phyloP scores from a whole-genome alignment of 2,888 invertebrate species.

The Cremastobaeus sp. region DNA sequence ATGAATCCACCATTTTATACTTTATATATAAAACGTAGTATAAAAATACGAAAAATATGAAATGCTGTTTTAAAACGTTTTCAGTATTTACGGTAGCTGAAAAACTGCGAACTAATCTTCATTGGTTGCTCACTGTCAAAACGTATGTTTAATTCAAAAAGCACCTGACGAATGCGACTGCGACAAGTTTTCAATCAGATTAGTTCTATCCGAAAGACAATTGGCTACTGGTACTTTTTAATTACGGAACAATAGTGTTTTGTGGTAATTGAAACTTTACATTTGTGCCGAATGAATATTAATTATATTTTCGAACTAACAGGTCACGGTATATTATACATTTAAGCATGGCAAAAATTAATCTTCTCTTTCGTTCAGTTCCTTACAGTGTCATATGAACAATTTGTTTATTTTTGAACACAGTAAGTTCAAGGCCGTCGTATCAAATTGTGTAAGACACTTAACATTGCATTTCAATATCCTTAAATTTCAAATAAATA shows the following conservation, averaged over 20 bases:
- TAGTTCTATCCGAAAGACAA: not conserved
- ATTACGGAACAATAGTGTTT: conserved; percentile 7
- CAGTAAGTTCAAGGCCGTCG: too few relatives aligned
- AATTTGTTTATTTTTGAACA: too few relatives aligned
- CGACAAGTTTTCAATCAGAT: conserved; percentile 9
- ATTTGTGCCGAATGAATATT: conserved; percentile 27
- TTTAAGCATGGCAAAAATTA: not conserved
- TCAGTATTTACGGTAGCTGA: too few relatives aligned
- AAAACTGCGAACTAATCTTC: too few relatives aligned
- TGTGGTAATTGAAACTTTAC: conserved; percentile 19
- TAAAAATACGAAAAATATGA: too few relatives aligned
- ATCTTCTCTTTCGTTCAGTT: not conserved
- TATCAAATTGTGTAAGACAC: too few relatives aligned
- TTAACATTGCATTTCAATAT: too few relatives aligned
- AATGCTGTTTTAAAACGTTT: too few relatives aligned
- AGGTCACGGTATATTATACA: conserved; percentile 1
- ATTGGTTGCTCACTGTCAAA: too few relatives aligned
- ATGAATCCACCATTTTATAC: conserved; percentile 16
- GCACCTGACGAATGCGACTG: not conserved
- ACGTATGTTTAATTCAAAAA: not conserved
- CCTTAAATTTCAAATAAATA: too few relatives aligned
- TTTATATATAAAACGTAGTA: not conserved
- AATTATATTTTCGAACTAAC: conserved; percentile 3
- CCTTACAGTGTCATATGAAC: too few relatives aligned
- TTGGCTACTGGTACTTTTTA: conserved; percentile 11